Evolutionary conservation across 2,888 invertebrate genomes (phyloP).

Genomic region (Apodemia hepburni): DNA sequence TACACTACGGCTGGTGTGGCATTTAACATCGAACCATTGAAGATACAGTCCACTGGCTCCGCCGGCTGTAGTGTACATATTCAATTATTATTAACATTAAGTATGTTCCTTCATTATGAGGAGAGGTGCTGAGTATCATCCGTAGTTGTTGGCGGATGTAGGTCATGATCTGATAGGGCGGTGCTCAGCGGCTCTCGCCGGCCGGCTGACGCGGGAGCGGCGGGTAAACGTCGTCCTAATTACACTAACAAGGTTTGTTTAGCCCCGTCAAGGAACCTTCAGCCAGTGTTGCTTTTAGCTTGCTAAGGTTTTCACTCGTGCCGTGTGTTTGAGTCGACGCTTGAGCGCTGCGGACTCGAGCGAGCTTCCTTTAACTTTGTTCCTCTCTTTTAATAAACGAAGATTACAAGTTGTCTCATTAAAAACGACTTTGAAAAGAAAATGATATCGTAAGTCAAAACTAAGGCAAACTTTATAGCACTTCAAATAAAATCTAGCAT

Average conservation of each 20-base stretch:
- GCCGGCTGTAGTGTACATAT: too few species aligned
- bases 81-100: too few species aligned
- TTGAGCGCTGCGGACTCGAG: neutral
- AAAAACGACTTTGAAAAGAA: conserved; percentile 5
- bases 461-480: neutral
- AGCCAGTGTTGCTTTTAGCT: conserved; percentile 2
- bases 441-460: conserved; percentile 1
- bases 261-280: conserved; percentile 6
- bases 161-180: conserved; percentile 6
- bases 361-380: neutral
- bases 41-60: too few species aligned
- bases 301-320: neutral
- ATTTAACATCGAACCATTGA: too few species aligned
- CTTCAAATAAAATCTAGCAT: neutral
- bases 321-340: conserved; percentile 8
- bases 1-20: too few species aligned
- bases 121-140: neutral
- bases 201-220: neutral
- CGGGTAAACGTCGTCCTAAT: conserved; percentile 12
- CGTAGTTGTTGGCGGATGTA: neutral
- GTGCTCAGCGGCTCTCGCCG: conserved; percentile 1
- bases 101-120: neutral
- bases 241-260: conserved; percentile 15
- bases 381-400: conserved; percentile 4
- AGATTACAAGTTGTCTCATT: conserved; percentile 5